Evolutionary conservation across 2,888 invertebrate genomes (phyloP).

Genomic region (Lithophane semibrunnea): DNA sequence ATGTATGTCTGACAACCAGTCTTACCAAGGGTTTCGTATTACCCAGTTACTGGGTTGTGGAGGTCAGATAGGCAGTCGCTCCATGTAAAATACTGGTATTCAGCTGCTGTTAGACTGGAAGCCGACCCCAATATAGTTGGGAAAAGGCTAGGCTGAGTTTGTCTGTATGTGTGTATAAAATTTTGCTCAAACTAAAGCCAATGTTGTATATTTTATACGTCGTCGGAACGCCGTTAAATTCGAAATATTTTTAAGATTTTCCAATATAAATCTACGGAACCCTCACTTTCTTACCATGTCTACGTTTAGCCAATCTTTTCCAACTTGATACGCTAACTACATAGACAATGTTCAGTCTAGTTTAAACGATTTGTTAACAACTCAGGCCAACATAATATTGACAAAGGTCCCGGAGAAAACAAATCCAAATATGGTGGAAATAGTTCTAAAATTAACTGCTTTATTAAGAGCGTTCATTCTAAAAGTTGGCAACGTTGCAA

Average conservation of each 20-base stretch:
- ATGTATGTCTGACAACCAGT: too few species aligned
- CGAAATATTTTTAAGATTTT: neutral
- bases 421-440: neutral
- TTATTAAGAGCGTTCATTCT: neutral
- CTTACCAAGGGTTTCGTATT: too few species aligned
- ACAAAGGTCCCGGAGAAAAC: neutral
- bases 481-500: too few species aligned
- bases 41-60: too few species aligned
- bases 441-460: slow-evolving; percentile 19
- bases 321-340: slow-evolving; percentile 38
- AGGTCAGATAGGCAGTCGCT: too few species aligned
- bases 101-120: too few species aligned
- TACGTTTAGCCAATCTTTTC: neutral
- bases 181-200: neutral
- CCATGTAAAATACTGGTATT: too few species aligned
- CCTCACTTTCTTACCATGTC: neutral
- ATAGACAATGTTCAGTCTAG: slow-evolving; percentile 36
- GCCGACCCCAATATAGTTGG: too few species aligned
- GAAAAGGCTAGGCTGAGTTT: too few species aligned
- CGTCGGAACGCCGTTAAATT: neutral
- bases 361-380: slow-evolving; percentile 39
- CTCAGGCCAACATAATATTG: neutral
- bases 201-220: neutral
- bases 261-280: slow-evolving; percentile 12
- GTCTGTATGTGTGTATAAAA: neutral